Evolutionary conservation across 1,140 invertebrate species (phyloP).

Genomic region (Eumaeus atala): DNA sequence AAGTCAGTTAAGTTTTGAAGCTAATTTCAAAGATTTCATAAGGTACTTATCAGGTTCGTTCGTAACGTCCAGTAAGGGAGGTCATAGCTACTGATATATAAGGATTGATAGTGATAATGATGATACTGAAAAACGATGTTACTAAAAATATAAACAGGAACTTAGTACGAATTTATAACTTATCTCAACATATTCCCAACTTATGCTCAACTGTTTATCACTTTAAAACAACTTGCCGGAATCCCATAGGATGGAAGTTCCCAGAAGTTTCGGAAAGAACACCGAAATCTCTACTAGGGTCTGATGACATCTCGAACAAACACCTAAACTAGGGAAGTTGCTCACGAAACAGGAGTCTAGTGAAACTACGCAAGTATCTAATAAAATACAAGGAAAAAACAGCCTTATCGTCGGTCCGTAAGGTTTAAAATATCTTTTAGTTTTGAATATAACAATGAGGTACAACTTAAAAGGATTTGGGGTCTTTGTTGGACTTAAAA

Average conservation of each 20-base stretch:
- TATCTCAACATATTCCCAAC: conserved; percentile 8
- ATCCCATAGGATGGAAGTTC: conserved; percentile 13
- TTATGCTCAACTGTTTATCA: conserved; percentile 12
- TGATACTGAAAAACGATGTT: background rate
- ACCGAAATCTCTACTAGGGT: conserved; percentile 20
- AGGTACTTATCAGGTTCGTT: too few relatives aligned
- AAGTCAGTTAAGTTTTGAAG: too few relatives aligned
- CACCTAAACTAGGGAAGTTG: conserved; percentile 39
- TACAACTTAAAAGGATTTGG: too few relatives aligned
- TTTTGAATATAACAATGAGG: too few relatives aligned
- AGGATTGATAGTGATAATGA: too few relatives aligned
- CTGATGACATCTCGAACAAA: conserved; percentile 39
- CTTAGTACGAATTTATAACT: background rate
- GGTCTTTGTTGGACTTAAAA: too few relatives aligned
- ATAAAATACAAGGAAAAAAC: too few relatives aligned
- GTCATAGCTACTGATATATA: too few relatives aligned
- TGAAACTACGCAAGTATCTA: conserved; percentile 9
- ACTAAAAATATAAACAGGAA: background rate
- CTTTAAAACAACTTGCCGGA: conserved; percentile 6
- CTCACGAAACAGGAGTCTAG: conserved; percentile 36
- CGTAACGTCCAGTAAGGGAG: too few relatives aligned
- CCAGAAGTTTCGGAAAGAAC: conserved; percentile 20
- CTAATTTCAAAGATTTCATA: too few relatives aligned
- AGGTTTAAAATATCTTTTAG: too few relatives aligned
- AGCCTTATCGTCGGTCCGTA: too few relatives aligned